Base-by-base conservation (phyloP, 2,797 vertebrate species). In the Onychomys leucogaster region DNA sequence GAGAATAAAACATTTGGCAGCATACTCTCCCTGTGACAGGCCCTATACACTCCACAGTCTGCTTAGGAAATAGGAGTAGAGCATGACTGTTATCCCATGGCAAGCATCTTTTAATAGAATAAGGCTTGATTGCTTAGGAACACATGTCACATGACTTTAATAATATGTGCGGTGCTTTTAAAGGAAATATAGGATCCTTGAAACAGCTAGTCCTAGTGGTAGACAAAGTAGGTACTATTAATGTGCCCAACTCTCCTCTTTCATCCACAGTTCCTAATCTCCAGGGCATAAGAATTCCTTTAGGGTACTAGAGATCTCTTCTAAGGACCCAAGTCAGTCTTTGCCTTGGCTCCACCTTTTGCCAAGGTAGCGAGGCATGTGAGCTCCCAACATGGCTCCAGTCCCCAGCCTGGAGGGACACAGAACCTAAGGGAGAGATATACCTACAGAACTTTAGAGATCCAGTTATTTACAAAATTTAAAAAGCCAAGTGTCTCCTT, bases 91-190 rank as follows among this genome's bases (percentile, higher is more conserved):
- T 9, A 37, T 6, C 23, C 27, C 32, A 65, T 0, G 12, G 37
- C 27, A 80, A 91, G 29, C 37, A 27, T 59, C 41, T 85, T 91
- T 69, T 11, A 41, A 41, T n/a, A 85, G 49, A 46, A 86, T 71
- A 87, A 27, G 67, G 83, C 61, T 67, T 89, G 52, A 93, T 73
- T 86, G 94, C 69, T 71, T 92, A 52, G 43, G 37, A 80, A 85
- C 63, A 96, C 14, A 43, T 83, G 57, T 6, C 14, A 4, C 43
- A 61, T 2, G 32, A 75, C 32, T 34, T 83, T 37, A 92, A 67
- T 75, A 82, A 61, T 73, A 57, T 6, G 41, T 49, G 41, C 69
- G 78, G 73, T 78, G 34, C 23, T 93, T 81, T 61, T 5, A 57
- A 90, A 85, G 59, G 63, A 88, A 95, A 93, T 23, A 34, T 1